Evolutionary conservation across 2,888 invertebrate species (phyloP), one percentile per base, ranked within the genome.

Genomic region (Stenotaenia linearis): DNA sequence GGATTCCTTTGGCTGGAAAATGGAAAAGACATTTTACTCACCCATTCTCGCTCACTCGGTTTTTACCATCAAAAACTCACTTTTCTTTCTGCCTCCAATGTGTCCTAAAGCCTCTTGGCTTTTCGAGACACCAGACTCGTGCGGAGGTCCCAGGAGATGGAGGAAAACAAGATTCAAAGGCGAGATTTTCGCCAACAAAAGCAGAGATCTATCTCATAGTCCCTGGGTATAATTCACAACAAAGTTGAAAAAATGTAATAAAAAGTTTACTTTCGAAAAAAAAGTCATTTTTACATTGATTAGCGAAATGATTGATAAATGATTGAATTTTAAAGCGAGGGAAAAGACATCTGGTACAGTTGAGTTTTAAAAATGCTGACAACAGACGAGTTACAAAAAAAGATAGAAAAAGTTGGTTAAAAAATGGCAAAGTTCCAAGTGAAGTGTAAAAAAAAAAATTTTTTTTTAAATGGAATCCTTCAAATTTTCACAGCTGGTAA

Each of bases 11-110:
- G 25, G 4, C n/a, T 12, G 23, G 61, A 61, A 61, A 23, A 61
- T 9, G 6, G 23, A 61, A 61, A 61, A 25, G 61, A 61, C 61
- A 61, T 61, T 61, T 61, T 61, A 23, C 61, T 25, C 23, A 61
- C 61, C 61, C 61, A 61, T 61, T 61, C 21, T 61, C 15, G 23
- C 61, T 23, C 21, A 61, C 23, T 61, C 61, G 15, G 23, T 23
- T 61, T n/a, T 61, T 61, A 61, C 61, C 61, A 61, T 61, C 61
- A 61, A 61, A 61, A 61, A 61, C 61, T 61, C 61, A 61, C 61
- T 61, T 61, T 61, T 61, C 61, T 25, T 61, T 61, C 7, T 61
- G 23, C 15, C 61, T 61, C 61, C 61, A 61, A 61, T 25, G 61
- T 61, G 61, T 61, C 61, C 61, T 61, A 61, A 61, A 61, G 61